These are phyloP conservation scores for Lateolabrax maculatus DNA, from an alignment of 2,797 vertebrate species.

Conservation along the genomic window DNA sequence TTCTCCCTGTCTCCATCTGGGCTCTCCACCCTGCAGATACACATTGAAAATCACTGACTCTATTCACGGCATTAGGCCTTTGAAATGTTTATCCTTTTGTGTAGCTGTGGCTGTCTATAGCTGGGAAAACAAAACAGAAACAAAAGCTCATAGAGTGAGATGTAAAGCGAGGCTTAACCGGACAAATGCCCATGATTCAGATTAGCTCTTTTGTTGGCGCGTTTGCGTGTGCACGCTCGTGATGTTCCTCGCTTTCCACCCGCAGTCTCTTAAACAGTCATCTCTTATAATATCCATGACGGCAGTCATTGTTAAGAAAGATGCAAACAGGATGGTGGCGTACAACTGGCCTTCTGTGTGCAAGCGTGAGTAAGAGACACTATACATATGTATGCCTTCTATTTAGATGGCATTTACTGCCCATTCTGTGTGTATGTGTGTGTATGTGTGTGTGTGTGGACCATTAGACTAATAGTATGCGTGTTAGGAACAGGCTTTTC, in stretches of 20 bases:
- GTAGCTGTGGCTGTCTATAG: constrained; percentile 58
- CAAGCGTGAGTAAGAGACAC: constrained; percentile 59
- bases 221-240: constrained; percentile 33
- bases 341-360: constrained; percentile 77
- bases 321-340: constrained; percentile 81
- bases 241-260: constrained; percentile 72
- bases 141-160: constrained; percentile 74
- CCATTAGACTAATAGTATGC: constrained; percentile 75
- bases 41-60: constrained; percentile 79
- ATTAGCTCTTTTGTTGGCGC: constrained; percentile 75
- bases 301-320: constrained; percentile 76
- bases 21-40: constrained; percentile 74
- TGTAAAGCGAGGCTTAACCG: constrained; percentile 73
- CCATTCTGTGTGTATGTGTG: constrained; percentile 34
- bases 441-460: constrained; percentile 35
- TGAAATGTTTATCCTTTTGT: constrained; percentile 84
- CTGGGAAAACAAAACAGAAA: constrained; percentile 63
- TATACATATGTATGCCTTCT: constrained; percentile 82
- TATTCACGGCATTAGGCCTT: constrained; percentile 74
- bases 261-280: constrained; percentile 75
- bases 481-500: constrained; percentile 74
- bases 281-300: constrained; percentile 79
- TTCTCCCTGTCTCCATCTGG: constrained; percentile 81
- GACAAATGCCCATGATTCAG: constrained; percentile 82
- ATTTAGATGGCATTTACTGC: constrained; percentile 74